These are phyloP conservation scores for Cynopterus sphinx DNA, from an alignment of 2,797 vertebrate species.

Conservation along the genomic window DNA sequence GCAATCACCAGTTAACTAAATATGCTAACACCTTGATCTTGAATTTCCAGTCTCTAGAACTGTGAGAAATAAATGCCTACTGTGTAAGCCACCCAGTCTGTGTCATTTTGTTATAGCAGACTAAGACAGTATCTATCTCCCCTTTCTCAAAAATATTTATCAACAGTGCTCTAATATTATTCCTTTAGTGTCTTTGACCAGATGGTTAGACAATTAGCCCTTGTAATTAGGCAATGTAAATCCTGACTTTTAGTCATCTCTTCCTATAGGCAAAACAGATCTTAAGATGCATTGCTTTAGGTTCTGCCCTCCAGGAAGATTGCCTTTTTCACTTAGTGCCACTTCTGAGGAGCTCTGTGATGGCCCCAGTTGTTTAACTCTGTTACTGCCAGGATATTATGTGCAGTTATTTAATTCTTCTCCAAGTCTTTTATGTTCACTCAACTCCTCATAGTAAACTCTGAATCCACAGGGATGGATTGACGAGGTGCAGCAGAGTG, in stretches of 20 bases:
- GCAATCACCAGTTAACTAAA: not conserved
- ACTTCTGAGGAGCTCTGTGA: not conserved
- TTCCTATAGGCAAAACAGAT: not conserved
- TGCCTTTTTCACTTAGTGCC: not conserved
- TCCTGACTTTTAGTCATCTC: not conserved
- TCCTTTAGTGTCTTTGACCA: not conserved
- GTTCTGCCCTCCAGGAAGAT: not conserved
- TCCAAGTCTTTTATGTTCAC: not conserved
- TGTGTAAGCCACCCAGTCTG: not conserved
- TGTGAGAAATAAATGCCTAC: not conserved
- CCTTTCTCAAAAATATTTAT: not conserved
- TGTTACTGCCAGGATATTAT: not conserved
- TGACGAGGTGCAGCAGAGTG: not conserved
- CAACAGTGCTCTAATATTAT: not conserved
- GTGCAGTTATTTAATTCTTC: not conserved
- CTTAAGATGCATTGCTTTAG: not conserved
- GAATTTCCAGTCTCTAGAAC: not conserved
- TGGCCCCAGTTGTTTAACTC: not conserved
- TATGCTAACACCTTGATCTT: not conserved
- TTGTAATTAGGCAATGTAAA: not conserved
- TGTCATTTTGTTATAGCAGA: not conserved
- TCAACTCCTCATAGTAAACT: not conserved
- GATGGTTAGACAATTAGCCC: not conserved
- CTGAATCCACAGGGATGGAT: not conserved
- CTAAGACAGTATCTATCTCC: not conserved